Percentiles rank a stretch among this genome's conserved stretches.
Evolutionary conservation across 2,113 vertebrate genomes (phyloP).

Genomic region (Recurvirostra avosetta): DNA sequence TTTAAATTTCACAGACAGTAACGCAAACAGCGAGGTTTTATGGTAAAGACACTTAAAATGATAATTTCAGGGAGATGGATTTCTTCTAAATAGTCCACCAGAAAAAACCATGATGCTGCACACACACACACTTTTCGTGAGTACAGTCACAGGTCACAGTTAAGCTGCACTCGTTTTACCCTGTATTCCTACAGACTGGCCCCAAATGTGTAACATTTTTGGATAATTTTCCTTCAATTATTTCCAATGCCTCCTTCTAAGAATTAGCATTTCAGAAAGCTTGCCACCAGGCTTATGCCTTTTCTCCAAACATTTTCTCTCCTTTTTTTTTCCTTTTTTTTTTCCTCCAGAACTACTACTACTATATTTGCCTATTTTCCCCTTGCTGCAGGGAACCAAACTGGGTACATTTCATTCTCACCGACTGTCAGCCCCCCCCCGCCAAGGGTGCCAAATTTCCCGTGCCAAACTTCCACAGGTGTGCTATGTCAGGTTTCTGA

Average conservation of each 20-base stretch:
- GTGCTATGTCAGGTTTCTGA: not conserved
- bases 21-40: not conserved
- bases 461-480: not conserved
- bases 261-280: not conserved
- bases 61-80: not conserved
- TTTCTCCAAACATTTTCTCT: not conserved
- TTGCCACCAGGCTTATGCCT: not conserved
- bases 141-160: not conserved
- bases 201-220: not conserved
- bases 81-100: not conserved
- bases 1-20: not conserved
- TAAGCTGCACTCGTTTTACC: not conserved
- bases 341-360: not conserved
- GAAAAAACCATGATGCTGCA: not conserved
- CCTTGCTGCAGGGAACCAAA: not conserved
- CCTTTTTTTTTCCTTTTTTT: no score
- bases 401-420: not conserved
- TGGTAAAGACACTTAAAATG: not conserved
- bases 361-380: not conserved
- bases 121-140: not conserved
- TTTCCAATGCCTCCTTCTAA: not conserved
- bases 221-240: not conserved
- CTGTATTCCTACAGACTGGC: not conserved
- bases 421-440: fast-evolving
- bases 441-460: not conserved